A percentile compares a stretch with the other conserved stretches of the same genome.
Conservation (phyloP, 2,797 vertebrate species). For the Rhodeus uyekii region DNA sequence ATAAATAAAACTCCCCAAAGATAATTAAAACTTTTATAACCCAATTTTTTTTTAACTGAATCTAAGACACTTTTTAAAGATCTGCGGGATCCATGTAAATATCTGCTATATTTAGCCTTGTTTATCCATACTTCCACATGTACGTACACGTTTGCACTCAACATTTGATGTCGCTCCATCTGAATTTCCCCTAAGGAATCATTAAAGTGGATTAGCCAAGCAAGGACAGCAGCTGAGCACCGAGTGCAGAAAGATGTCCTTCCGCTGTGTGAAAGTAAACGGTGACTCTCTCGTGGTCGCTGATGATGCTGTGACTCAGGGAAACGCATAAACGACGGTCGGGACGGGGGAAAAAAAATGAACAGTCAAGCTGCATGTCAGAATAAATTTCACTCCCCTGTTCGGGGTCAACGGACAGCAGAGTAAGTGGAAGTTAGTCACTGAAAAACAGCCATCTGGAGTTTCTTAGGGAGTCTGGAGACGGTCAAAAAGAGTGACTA, state of each 20-base stretch:
- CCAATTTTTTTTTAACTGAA: neutral
- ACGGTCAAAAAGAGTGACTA: neutral
- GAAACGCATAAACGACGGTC: neutral
- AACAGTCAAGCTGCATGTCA: slow-evolving; percentile 30
- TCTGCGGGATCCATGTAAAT: too few species aligned
- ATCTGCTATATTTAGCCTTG: neutral
- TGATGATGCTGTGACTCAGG: slow-evolving; percentile 29
- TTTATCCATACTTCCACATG: neutral
- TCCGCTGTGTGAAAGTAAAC: slow-evolving; percentile 15
- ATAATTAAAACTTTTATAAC: neutral
- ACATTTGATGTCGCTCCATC: neutral
- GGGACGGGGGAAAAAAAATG: neutral
- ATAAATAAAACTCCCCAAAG: too few species aligned
- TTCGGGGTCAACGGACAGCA: slow-evolving; percentile 22
- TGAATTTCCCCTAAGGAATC: slow-evolving; percentile 18
- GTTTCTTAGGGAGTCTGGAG: neutral
- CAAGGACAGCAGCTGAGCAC: slow-evolving; percentile 33
- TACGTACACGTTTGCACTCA: neutral
- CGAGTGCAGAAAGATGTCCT: neutral
- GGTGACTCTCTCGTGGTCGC: neutral
- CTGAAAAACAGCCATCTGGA: slow-evolving; percentile 34
- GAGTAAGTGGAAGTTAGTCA: slow-evolving; percentile 15
- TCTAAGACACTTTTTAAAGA: neutral
- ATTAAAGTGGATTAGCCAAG: slow-evolving; percentile 14
- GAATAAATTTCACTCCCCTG: neutral